Percentiles rank a stretch among this genome's conserved stretches.
Conservation (phyloP, 2,888 invertebrate species). For the Cryptocephalus moraei region DNA sequence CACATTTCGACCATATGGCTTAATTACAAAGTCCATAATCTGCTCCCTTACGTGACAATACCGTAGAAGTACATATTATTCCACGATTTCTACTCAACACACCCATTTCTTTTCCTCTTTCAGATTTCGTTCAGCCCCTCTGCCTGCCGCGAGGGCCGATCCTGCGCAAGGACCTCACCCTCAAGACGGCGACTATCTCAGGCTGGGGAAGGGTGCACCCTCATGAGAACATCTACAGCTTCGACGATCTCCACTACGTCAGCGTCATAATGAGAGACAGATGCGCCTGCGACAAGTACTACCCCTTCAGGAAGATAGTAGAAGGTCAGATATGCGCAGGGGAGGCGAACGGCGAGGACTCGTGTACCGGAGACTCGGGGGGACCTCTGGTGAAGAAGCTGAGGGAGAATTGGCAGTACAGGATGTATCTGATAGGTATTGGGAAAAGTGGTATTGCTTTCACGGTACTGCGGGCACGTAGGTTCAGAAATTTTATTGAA, state of each 20-base stretch:
- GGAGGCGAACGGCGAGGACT: slow-evolving; percentile 39
- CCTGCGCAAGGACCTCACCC: slow-evolving; percentile 18
- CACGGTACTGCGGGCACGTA: too few relatives aligned
- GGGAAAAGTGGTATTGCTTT: too few relatives aligned
- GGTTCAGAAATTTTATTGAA: too few relatives aligned
- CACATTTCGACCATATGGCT: too few relatives aligned
- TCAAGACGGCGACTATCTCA: slow-evolving; percentile 43
- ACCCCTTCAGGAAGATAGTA: slow-evolving; percentile 3
- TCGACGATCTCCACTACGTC: slow-evolving; percentile 9
- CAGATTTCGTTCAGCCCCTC: slow-evolving; percentile 48
- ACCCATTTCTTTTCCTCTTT: slow-evolving; percentile 1
- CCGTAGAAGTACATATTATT: too few relatives aligned
- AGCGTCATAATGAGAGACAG: slow-evolving; percentile 8
- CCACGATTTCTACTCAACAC: too few relatives aligned
- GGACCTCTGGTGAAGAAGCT: slow-evolving; percentile 45
- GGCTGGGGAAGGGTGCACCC: slow-evolving; percentile 37
- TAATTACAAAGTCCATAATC: too few relatives aligned
- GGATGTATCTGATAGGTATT: not conserved
- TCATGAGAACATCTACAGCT: not conserved
- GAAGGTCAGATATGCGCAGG: slow-evolving; percentile 6
- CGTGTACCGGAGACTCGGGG: slow-evolving; percentile 54
- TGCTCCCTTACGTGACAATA: too few relatives aligned
- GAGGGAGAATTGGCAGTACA: not conserved
- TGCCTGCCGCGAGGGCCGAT: slow-evolving; percentile 42
- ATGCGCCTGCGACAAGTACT: slow-evolving; percentile 8